Evolutionary conservation across 2,113 vertebrate genomes (phyloP).

Genomic region (Atherinomorus stipes): DNA sequence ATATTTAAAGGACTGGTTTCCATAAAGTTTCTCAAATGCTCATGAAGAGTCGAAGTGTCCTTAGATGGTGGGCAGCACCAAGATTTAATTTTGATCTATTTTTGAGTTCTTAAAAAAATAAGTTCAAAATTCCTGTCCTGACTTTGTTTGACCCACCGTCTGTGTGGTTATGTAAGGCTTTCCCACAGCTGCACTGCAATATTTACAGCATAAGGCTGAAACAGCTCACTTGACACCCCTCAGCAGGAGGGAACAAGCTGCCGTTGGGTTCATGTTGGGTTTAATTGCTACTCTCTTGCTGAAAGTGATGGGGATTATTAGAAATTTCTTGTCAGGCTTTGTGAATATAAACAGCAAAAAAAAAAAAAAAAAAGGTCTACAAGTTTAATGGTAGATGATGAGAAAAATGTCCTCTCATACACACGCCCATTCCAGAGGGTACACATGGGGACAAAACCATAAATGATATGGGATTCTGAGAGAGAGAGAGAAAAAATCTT

Average conservation of each 20-base stretch:
- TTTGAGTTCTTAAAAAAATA: background rate
- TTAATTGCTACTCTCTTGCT: conserved; percentile 4
- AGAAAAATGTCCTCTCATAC: conserved; percentile 19
- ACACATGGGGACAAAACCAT: conserved; percentile 45
- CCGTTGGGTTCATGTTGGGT: background rate
- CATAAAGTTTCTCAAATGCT: conserved; percentile 11
- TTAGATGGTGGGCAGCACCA: background rate
- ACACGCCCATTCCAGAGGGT: conserved; percentile 32
- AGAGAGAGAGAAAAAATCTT: conserved; percentile 17
- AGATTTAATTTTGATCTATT: conserved; percentile 7
- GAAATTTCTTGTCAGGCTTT: conserved; percentile 3
- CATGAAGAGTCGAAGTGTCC: background rate
- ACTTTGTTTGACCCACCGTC: conserved; percentile 31
- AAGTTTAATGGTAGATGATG: conserved; percentile 7
- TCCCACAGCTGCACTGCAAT: conserved; percentile 26
- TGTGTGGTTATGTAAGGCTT: conserved; percentile 7
- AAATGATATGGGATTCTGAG: conserved; percentile 32
- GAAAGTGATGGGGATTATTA: background rate
- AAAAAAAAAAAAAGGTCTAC: background rate
- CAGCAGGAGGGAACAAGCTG: background rate
- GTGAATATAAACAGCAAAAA: background rate
- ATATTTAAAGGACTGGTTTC: background rate
- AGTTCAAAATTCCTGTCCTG: conserved; percentile 19
- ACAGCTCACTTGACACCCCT: background rate
- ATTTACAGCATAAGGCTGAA: conserved; percentile 25